Evolutionary conservation across 2,113 vertebrate genomes (phyloP), one percentile per base, ranked within the genome.

Genomic region (Myrmecophaga tridactyla): DNA sequence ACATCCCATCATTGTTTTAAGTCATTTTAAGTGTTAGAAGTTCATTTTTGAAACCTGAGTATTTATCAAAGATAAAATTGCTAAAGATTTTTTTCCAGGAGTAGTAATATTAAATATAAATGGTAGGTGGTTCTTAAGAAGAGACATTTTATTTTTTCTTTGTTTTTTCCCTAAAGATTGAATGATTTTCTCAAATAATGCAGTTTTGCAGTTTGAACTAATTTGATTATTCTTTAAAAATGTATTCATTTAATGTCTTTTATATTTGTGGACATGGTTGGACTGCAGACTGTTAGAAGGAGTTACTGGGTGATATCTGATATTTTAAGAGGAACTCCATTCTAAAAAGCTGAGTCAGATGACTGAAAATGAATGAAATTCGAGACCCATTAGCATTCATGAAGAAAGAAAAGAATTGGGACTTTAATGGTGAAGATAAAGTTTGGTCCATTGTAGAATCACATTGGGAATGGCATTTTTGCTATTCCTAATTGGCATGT

Each of bases 31-130:
- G 41, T 81, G 89, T 93, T 95, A 90, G 70, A 95, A 89, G 41
- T 93, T 93, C 34, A 70, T 78, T 94, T 18, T 73, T 48, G 17
- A 73, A 95, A 90, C 39, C 48, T 77, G 34, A 77, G 2, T 94
- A 86, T 95, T 92, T 83, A 41, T 92, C 41, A 62, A 90, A 89
- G 23, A 34, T 92, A 89, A 95, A 94, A 95, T 62, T 93, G 46
- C 11, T 82, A 72, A 96, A 92, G n/a, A 60, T 56, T 92, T 46
- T 92, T 91, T 82, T 81, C 4, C 78, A 69, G n/a, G 36, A 94
- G 89, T 92, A 53, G 5, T 87, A 70, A 34, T 93, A 46, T 70
- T 95, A 85, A 96, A 41, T 56, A 75, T 80, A 92, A 63, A 73
- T 89, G 7, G 23, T 72, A 81, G 60, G 20, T 93, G 51, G 13